Evolutionary conservation across 2,797 vertebrate species (phyloP).

Genomic region (Numenius phaeopus): DNA sequence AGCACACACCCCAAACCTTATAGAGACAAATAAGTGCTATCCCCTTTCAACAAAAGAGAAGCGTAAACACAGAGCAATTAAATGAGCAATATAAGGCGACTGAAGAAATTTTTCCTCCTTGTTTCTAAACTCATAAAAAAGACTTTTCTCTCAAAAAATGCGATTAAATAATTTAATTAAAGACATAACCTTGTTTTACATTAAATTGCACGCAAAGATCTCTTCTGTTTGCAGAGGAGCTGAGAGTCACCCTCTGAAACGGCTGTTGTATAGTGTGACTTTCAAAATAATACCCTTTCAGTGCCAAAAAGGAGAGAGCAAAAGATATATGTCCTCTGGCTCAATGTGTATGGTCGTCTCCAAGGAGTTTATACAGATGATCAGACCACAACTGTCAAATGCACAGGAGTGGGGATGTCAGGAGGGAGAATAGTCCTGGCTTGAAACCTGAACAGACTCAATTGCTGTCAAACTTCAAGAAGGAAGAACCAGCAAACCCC

Average conservation of each 20-base stretch:
- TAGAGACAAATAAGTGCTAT: neutral
- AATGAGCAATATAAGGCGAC: neutral
- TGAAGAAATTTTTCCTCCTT: neutral
- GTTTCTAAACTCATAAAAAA: neutral
- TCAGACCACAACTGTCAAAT: neutral
- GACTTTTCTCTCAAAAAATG: neutral
- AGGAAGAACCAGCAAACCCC: neutral
- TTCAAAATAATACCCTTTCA: slow-evolving; percentile 33
- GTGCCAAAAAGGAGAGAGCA: neutral
- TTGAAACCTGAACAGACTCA: neutral
- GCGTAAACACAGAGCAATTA: neutral
- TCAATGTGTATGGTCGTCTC: neutral
- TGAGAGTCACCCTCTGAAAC: neutral
- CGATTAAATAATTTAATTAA: slow-evolving; percentile 22
- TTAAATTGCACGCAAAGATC: neutral
- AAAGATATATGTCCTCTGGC: slow-evolving; percentile 18
- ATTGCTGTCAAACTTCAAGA: neutral
- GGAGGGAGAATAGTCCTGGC: neutral
- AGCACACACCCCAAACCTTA: neutral
- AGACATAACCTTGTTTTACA: neutral
- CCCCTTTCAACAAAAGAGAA: neutral
- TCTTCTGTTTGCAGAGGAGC: slow-evolving; percentile 34
- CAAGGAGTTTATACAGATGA: neutral
- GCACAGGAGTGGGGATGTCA: neutral
- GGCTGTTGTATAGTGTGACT: neutral